These are phyloP conservation scores for Chaetodon trifasciatus DNA, from an alignment of 2,797 vertebrate species.

Conservation along the genomic window DNA sequence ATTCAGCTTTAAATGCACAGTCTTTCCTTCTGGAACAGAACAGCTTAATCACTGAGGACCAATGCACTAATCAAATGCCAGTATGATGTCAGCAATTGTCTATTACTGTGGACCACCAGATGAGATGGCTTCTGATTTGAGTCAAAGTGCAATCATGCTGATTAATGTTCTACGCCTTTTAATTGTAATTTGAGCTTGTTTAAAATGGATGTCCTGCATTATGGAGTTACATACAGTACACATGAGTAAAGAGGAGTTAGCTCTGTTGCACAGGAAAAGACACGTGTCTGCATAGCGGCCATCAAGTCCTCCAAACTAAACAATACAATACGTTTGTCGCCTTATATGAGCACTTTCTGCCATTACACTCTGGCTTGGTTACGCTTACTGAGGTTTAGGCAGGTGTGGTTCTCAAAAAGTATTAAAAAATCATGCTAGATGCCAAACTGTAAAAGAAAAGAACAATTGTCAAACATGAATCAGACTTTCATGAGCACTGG, in stretches of 20 bases:
- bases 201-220: neutral
- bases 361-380: neutral
- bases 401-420: neutral
- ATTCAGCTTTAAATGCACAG: neutral
- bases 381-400: neutral
- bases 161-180: constrained; percentile 4
- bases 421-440: neutral
- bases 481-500: neutral
- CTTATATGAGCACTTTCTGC: neutral
- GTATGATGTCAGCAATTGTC: constrained; percentile 8
- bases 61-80: constrained; percentile 8
- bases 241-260: neutral
- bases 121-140: constrained; percentile 20
- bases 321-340: neutral
- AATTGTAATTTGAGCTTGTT: neutral
- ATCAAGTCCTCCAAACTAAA: neutral
- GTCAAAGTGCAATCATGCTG: constrained; percentile 12
- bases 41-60: neutral
- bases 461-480: neutral
- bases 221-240: neutral
- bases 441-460: neutral
- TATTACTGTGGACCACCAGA: constrained; percentile 1
- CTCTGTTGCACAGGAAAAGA: neutral
- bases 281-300: neutral
- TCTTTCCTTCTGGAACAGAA: neutral